Conservation (phyloP, 2,797 vertebrate species). For the Acipenser oxyrinchus region DNA sequence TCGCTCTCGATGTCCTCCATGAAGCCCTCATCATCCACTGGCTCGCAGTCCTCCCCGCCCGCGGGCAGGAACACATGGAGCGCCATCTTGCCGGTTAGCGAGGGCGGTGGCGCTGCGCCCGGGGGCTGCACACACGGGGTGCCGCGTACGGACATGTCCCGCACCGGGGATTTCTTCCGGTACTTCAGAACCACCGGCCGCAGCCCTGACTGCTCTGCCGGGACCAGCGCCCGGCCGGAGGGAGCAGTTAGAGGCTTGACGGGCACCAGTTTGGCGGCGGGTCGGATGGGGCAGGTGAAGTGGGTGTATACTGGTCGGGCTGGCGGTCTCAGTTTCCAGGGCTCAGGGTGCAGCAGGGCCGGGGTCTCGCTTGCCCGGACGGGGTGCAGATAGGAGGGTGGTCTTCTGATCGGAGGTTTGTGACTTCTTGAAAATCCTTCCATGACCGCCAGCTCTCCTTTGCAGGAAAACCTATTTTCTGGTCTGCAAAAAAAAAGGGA, state of each 20-base stretch:
- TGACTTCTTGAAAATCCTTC: slow-evolving; percentile 26
- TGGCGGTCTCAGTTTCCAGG: too few species aligned
- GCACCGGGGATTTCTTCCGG: slow-evolving; percentile 6
- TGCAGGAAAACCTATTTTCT: slow-evolving; percentile 39
- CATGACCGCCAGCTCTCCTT: slow-evolving; percentile 17
- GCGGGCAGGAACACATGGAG: slow-evolving; percentile 66
- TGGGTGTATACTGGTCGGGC: slow-evolving; percentile 42
- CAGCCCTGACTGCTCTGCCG: slow-evolving; percentile 16
- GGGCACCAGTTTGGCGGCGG: slow-evolving; percentile 27
- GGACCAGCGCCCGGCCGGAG: slow-evolving; percentile 9
- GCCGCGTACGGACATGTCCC: slow-evolving; percentile 51
- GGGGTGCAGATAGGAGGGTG: slow-evolving; percentile 7
- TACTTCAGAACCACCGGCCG: slow-evolving; percentile 17
- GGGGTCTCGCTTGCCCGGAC: not conserved
- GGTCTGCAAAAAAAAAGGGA: slow-evolving; percentile 35
- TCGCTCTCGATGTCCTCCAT: slow-evolving; percentile 59
- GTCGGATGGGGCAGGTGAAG: slow-evolving; percentile 52
- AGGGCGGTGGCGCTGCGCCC: slow-evolving; percentile 2
- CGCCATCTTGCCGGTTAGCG: slow-evolving; percentile 37
- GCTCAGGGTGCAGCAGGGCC: slow-evolving; percentile 13
- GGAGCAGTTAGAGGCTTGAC: slow-evolving; percentile 17
- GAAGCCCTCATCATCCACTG: slow-evolving; percentile 56
- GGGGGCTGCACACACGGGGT: slow-evolving; percentile 40
- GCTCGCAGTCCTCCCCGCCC: slow-evolving; percentile 46
- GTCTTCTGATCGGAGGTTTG: slow-evolving; percentile 24